Percentiles rank a stretch among this genome's conserved stretches.
phyloP scores from a whole-genome alignment of 2,113 vertebrate genomes.

The Cervus canadensis region DNA sequence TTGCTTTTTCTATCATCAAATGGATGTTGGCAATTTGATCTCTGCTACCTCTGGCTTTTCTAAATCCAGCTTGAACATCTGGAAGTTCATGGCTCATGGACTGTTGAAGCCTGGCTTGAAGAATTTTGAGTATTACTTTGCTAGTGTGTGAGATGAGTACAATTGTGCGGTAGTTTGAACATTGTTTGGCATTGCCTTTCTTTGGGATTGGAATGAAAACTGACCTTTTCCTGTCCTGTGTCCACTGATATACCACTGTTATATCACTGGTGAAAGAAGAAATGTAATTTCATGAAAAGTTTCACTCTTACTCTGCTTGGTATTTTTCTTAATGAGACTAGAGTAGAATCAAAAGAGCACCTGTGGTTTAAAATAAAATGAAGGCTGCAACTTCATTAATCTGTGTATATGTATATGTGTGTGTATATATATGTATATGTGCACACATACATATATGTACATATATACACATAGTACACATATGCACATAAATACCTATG shows the following conservation, averaged over 20 bases:
- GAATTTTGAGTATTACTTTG: not conserved
- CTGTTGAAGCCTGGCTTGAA: not conserved
- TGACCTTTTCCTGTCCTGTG: not conserved
- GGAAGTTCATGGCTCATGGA: accelerated
- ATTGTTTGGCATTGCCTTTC: not conserved
- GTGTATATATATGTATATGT: not conserved
- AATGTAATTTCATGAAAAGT: not conserved
- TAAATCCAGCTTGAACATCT: not conserved
- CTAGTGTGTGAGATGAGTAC: not conserved
- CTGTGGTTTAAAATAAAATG: not conserved
- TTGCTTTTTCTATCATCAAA: not conserved
- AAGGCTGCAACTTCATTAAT: not conserved
- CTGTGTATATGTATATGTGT: not conserved
- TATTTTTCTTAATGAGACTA: not conserved
- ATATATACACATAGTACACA: not conserved
- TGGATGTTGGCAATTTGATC: not conserved
- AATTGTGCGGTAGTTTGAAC: not conserved
- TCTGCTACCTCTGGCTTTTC: not conserved
- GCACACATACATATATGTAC: accelerated
- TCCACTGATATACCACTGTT: not conserved
- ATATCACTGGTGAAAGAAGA: not conserved
- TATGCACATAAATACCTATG: not conserved
- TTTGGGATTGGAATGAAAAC: not conserved
- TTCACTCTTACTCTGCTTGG: not conserved
- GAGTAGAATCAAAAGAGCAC: not conserved